A percentile compares a stretch with the other conserved stretches of the same genome.
Evolutionary conservation across 2,113 vertebrate genomes (phyloP).

Genomic region (Scolopax mira): DNA sequence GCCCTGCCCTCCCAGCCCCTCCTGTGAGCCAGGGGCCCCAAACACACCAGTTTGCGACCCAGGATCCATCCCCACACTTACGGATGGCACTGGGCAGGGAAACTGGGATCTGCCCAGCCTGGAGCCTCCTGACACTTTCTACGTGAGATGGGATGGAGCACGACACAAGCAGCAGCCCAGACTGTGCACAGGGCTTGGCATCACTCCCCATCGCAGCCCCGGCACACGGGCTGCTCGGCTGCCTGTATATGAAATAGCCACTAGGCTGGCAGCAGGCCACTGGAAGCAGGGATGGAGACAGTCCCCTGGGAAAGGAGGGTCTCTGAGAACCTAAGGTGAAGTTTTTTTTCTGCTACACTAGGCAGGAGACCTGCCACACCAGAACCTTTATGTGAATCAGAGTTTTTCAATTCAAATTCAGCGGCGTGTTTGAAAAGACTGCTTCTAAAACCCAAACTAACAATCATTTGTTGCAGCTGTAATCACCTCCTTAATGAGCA

Average conservation of each 20-base stretch:
- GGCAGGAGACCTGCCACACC: background rate
- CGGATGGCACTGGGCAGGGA: conserved; percentile 50
- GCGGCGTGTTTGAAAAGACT: background rate
- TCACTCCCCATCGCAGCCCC: background rate
- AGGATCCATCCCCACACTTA: background rate
- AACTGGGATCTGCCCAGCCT: background rate
- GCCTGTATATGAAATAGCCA: background rate
- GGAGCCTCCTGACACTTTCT: background rate
- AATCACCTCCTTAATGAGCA: background rate
- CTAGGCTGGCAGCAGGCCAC: background rate
- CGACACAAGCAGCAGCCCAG: rapidly evolving
- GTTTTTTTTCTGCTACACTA: background rate
- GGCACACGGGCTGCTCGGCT: background rate
- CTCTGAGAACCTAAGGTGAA: background rate
- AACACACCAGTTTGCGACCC: rapidly evolving
- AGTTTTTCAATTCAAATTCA: background rate
- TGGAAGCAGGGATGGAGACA: background rate
- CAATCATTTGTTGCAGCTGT: background rate
- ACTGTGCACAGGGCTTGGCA: background rate
- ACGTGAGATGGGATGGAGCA: background rate
- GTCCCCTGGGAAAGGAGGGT: background rate
- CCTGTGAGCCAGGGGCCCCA: background rate
- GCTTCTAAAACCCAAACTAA: background rate
- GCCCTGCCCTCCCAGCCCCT: background rate
- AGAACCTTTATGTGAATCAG: background rate